Conservation (phyloP, 1,140 invertebrate genomes). For the Bombus waltoni region DNA sequence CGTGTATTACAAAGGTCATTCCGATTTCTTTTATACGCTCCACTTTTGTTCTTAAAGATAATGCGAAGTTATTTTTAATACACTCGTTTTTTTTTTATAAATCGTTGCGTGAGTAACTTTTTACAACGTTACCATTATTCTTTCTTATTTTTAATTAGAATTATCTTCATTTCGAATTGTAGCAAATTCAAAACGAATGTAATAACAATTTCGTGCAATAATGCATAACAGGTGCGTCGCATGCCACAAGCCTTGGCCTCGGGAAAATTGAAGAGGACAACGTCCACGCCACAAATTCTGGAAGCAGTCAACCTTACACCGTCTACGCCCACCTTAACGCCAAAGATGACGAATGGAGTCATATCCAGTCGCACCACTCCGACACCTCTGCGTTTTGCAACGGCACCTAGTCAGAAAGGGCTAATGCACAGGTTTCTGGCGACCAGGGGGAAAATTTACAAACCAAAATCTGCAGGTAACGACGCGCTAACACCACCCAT, state of each 20-base stretch:
- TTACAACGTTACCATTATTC: neutral
- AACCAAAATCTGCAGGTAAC: constrained; percentile 63
- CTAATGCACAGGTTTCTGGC: constrained; percentile 91
- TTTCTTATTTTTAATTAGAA: neutral
- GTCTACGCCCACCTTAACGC: constrained; percentile 66
- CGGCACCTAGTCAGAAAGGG: constrained; percentile 86
- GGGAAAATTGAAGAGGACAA: constrained; percentile 84
- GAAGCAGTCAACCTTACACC: constrained; percentile 78
- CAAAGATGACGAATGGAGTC: constrained; percentile 77
- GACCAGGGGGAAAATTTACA: constrained; percentile 86
- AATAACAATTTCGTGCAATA: neutral
- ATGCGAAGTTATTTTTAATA: neutral
- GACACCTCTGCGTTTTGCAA: constrained; percentile 84
- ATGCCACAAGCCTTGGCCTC: constrained; percentile 81
- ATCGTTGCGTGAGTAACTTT: neutral
- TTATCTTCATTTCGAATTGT: neutral
- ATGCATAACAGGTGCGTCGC: constrained; percentile 71
- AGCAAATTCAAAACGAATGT: neutral
- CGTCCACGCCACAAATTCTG: constrained; percentile 84
- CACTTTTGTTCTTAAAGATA: neutral
- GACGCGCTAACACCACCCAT: constrained; percentile 48
- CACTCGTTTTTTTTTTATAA: neutral
- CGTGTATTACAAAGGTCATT: neutral
- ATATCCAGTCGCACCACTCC: constrained; percentile 74
- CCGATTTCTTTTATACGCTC: no score